Evolutionary conservation across 2,888 invertebrate species (phyloP).

Genomic region (Athalia rosae): DNA sequence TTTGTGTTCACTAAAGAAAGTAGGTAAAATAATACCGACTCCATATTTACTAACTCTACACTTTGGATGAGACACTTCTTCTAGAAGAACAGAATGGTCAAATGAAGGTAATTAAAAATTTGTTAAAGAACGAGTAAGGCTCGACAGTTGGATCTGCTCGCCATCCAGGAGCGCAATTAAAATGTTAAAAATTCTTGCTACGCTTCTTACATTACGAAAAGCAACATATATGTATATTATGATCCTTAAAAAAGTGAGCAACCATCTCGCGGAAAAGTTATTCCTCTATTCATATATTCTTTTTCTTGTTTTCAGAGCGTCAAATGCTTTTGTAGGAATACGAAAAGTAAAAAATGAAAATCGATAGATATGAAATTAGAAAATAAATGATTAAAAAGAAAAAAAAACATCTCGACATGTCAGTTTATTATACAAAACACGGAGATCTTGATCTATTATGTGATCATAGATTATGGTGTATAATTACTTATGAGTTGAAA

Average conservation of each 20-base stretch:
- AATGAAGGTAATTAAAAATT: neutral
- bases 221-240: neutral
- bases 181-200: conserved; percentile 26
- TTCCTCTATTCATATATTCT: neutral
- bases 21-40: neutral
- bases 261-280: conserved; percentile 21
- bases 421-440: conserved; percentile 41
- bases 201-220: neutral
- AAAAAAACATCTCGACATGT: conserved; percentile 35
- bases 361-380: neutral
- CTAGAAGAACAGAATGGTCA: neutral
- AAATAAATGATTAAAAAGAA: conserved; percentile 2
- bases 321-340: neutral
- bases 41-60: conserved; percentile 20
- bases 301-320: neutral
- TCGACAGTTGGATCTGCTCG: conserved; percentile 16
- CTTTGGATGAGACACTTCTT: neutral
- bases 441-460: conserved; percentile 46
- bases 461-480: conserved; percentile 45
- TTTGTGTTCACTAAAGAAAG: conserved; percentile 11
- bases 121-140: conserved; percentile 21
- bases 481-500: conserved; percentile 61
- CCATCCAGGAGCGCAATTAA: conserved; percentile 4
- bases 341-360: conserved; percentile 11
- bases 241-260: conserved; percentile 42